A percentile compares a stretch with the other conserved stretches of the same genome.
Evolutionary conservation across 1,140 invertebrate species (phyloP).

Genomic region (Bombus vancouverensis): DNA sequence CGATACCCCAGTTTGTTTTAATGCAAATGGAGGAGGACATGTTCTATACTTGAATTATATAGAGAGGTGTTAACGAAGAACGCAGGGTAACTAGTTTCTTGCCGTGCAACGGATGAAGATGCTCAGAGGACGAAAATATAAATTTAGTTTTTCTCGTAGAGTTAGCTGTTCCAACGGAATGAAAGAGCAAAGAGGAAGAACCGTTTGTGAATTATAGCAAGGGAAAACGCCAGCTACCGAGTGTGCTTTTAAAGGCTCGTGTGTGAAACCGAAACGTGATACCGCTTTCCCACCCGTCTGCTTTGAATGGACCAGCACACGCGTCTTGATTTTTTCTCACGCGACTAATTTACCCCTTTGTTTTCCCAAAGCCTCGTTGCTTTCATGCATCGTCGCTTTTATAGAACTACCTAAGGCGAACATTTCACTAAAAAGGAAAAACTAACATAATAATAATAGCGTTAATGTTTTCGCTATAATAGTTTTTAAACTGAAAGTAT

Average conservation of each 20-base stretch:
- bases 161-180: not conserved
- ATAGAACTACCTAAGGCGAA: not conserved
- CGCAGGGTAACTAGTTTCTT: not conserved
- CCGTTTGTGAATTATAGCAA: not conserved
- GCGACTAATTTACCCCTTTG: slow-evolving; percentile 35
- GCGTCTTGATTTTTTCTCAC: slow-evolving; percentile 61
- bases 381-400: not conserved
- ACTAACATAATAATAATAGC: not conserved
- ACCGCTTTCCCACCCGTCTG: slow-evolving; percentile 45
- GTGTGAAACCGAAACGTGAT: slow-evolving; percentile 55
- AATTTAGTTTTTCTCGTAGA: not conserved
- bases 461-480: not conserved
- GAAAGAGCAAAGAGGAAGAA: not conserved
- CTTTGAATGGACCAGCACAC: slow-evolving; percentile 59
- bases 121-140: not conserved
- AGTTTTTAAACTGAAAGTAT: not conserved
- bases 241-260: slow-evolving; percentile 52
- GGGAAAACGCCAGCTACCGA: not conserved
- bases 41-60: not conserved
- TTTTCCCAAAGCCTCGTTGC: slow-evolving; percentile 6
- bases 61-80: not conserved
- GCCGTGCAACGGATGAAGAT: not conserved
- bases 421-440: not conserved
- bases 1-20: slow-evolving; percentile 13
- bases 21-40: not conserved